Percentiles rank a stretch among this genome's conserved stretches.
phyloP scores from a whole-genome alignment of 2,797 vertebrate species.

The Cichlasoma orientale region DNA sequence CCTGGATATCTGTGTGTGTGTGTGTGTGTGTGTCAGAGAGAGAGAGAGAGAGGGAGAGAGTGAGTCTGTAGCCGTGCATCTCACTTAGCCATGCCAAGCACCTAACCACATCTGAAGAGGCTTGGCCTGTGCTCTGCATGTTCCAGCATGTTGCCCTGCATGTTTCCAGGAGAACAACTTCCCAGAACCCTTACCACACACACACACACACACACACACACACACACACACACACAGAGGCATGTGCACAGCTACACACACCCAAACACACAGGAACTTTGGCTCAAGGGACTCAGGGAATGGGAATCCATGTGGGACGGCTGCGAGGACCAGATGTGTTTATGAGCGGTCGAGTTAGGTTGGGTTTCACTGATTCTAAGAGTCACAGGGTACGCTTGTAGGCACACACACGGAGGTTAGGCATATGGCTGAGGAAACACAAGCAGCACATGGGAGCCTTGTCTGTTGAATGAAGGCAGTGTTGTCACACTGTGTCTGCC shows the following conservation, averaged over 20 bases:
- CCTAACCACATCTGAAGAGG: constrained; percentile 74
- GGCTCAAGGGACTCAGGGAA: constrained; percentile 52
- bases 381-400: constrained; percentile 8
- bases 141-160: constrained; percentile 71
- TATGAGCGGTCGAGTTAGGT: constrained; percentile 56
- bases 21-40: constrained; percentile 1
- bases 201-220: constrained; percentile 22
- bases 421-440: constrained; percentile 23
- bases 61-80: neutral
- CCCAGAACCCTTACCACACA: constrained; percentile 75
- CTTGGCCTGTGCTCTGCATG: constrained; percentile 66
- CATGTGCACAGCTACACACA: constrained; percentile 16
- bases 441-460: constrained; percentile 27
- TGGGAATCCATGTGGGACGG: constrained; percentile 61
- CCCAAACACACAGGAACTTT: constrained; percentile 48
- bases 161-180: constrained; percentile 76
- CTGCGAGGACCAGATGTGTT: constrained; percentile 77
- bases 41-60: too few species aligned
- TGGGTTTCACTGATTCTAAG: constrained; percentile 57
- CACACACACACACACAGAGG: constrained; percentile 16
- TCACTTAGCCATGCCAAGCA: constrained; percentile 50
- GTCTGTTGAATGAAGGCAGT: constrained; percentile 34
- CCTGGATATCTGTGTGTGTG: neutral
- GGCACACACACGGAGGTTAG: neutral
- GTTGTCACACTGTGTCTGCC: constrained; percentile 26